Base-by-base conservation (phyloP, 2,888 invertebrate species). In the Torymus auratus region DNA sequence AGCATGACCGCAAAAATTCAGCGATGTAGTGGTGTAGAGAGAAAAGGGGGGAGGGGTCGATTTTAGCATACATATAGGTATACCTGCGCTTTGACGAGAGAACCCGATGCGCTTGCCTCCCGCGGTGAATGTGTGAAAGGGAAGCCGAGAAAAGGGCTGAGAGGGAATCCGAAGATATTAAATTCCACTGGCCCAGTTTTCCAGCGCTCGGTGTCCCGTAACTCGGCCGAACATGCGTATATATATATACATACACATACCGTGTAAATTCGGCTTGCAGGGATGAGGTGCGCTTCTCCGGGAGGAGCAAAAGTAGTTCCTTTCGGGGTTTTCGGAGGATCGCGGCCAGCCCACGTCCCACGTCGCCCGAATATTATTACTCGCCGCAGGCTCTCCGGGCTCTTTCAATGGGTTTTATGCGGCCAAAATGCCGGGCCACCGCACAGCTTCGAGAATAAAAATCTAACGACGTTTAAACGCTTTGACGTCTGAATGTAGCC, bases 401-500 rank as follows among this genome's bases (percentile, higher is more conserved):
- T 28, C 28, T 28, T 28, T 28, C 28, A 28, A 28, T 28, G 28
- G 28, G 3, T 28, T 28, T 28, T 28, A 28, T 28, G 28, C 28
- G 28, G 28, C 28, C 2, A 28, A 28, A 28, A 28, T 28, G 28
- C 2, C 7, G 28, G 3, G 2, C 28, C 10, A 23, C 69, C 52
- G 17, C n/a, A 23, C 23, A 15, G 72, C 58, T 72, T 83, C 74
- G 81, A 83, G 84, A 85, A 85, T 86, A 86, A 86, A 87, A 86
- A 84, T 85, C 85, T 83, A 85, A 84, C 84, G 83, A 83, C 82
- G 80, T 73, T 84, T 80, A 84, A 84, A 84, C 82, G 84, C 82
- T 82, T 85, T 84, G 83, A 83, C 80, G 79, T 84, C 83, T 84
- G 83, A 84, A 84, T 84, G 81, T 80, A 20, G 17, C 28, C 28